phyloP scores from a whole-genome alignment of 2,797 vertebrate species.

The Oreochromis mossambicus region DNA sequence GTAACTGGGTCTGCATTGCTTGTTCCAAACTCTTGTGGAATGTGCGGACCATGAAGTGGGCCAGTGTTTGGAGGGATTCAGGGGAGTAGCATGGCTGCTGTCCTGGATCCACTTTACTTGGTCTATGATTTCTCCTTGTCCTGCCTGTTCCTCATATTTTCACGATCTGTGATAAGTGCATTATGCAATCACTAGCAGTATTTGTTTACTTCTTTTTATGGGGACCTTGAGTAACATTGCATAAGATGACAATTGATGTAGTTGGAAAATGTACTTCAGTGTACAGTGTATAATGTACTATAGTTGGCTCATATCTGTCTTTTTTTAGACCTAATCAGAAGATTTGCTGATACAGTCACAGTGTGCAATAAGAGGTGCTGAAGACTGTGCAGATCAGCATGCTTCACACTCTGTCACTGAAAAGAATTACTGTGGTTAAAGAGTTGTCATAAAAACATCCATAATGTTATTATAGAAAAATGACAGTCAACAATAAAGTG shows the following conservation, averaged over 20 bases:
- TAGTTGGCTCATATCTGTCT: background rate
- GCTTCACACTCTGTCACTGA: background rate
- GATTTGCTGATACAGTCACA: background rate
- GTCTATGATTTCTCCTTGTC: background rate
- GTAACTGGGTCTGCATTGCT: constrained; percentile 33
- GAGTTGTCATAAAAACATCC: background rate
- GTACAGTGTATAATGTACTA: background rate
- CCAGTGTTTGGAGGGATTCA: constrained; percentile 24
- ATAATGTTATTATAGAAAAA: background rate
- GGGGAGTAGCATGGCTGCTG: constrained; percentile 1
- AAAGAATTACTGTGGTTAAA: background rate
- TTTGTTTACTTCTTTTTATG: constrained; percentile 3
- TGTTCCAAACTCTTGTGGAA: constrained; percentile 63
- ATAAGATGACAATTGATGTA: background rate
- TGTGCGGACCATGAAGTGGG: constrained; percentile 47
- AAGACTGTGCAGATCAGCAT: background rate
- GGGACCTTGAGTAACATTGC: background rate
- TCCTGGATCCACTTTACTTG: constrained; percentile 10
- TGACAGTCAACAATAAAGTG: background rate
- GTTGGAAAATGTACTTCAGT: background rate
- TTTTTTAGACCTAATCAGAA: background rate
- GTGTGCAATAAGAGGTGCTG: background rate
- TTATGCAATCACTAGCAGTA: constrained; percentile 4
- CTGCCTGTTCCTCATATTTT: background rate
- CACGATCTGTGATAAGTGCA: background rate